phyloP scores from a whole-genome alignment of 2,797 vertebrate species.

The Euphonia xanthogaster region DNA sequence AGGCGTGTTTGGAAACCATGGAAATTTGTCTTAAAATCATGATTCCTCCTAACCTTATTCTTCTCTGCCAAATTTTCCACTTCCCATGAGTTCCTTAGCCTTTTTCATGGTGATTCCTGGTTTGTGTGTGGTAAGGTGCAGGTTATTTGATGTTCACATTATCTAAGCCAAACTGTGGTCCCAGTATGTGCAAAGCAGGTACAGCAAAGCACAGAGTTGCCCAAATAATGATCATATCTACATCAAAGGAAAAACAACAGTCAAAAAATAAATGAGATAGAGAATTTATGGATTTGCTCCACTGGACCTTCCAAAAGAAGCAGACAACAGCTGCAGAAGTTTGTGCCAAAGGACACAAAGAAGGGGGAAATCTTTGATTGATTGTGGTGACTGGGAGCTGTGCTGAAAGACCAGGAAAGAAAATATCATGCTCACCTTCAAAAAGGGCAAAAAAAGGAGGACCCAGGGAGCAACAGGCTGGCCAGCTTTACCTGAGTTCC shows the following conservation, averaged over 20 bases:
- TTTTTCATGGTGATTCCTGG: background rate
- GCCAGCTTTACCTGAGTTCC: background rate
- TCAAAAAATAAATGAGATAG: background rate
- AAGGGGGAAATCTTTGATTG: background rate
- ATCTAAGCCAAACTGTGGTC: background rate
- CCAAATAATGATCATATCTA: background rate
- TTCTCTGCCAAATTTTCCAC: background rate
- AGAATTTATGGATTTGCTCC: background rate
- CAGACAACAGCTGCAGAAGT: background rate
- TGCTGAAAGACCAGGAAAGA: background rate
- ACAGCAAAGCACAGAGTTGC: background rate
- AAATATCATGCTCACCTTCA: fast-evolving
- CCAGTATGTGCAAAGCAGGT: background rate
- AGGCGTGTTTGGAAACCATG: fast-evolving
- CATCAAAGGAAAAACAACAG: background rate
- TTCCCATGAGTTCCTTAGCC: background rate
- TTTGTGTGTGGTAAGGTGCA: background rate
- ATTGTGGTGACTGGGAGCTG: background rate
- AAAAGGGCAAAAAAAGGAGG: background rate
- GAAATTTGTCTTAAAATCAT: background rate
- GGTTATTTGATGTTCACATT: background rate
- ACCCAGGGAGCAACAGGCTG: background rate
- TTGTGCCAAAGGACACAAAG: background rate
- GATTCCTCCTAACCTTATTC: background rate
- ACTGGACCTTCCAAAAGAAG: background rate